These are phyloP conservation scores for Prochilodus magdalenae DNA, from an alignment of 2,113 vertebrate species.

Conservation along the genomic window DNA sequence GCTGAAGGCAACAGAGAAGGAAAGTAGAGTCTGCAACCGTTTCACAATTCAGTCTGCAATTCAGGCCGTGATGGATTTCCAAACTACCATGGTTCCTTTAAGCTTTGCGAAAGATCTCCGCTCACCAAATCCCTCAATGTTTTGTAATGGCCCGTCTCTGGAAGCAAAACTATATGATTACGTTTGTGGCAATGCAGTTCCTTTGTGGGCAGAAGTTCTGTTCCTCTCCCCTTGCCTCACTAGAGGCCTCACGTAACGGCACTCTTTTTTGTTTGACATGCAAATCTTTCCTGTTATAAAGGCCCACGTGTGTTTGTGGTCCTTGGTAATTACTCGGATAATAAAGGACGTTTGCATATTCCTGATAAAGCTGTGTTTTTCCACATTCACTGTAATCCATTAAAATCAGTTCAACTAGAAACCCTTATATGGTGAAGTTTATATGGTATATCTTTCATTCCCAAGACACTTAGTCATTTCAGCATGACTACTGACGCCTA, in stretches of 20 bases:
- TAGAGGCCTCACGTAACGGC: not conserved
- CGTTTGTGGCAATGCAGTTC: too few species aligned
- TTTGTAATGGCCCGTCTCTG: too few species aligned
- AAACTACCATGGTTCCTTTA: too few species aligned
- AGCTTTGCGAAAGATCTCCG: too few species aligned
- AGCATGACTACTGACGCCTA: not conserved
- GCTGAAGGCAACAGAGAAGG: too few species aligned
- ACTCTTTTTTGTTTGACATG: not conserved
- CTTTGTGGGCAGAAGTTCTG: too few species aligned
- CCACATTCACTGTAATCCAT: not conserved
- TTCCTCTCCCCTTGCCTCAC: not conserved
- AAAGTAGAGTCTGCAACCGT: too few species aligned
- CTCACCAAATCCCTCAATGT: too few species aligned
- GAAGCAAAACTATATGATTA: too few species aligned
- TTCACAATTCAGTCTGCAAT: too few species aligned
- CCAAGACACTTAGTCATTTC: not conserved
- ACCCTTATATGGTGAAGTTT: not conserved
- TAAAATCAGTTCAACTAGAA: not conserved
- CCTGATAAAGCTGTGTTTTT: not conserved
- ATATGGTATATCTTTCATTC: not conserved
- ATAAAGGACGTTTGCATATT: not conserved
- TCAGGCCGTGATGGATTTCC: too few species aligned
- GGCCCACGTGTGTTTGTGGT: not conserved
- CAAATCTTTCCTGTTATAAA: not conserved
- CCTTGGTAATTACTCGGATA: not conserved